phyloP scores from a whole-genome alignment of 2,888 invertebrate species.

The Adelognathus sp. region DNA sequence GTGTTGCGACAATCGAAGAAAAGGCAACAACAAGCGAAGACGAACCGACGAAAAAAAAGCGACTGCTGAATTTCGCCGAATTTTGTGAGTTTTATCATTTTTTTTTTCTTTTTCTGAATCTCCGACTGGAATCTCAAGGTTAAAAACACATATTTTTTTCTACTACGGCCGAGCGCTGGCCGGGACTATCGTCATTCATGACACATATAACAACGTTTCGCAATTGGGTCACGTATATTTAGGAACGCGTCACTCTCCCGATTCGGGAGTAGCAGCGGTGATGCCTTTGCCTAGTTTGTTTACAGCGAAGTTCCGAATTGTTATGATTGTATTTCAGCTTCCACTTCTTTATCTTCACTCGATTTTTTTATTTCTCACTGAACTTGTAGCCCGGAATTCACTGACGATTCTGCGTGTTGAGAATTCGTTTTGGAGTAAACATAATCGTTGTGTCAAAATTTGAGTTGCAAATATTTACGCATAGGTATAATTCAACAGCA shows the following conservation, averaged over 20 bases:
- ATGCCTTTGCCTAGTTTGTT: background rate
- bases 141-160: background rate
- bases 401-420: background rate
- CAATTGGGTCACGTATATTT: constrained; percentile 69
- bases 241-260: constrained; percentile 56
- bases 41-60: background rate
- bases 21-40: constrained; percentile 4
- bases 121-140: background rate
- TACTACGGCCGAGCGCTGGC: background rate
- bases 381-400: background rate
- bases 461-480: too few species aligned
- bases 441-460: too few species aligned
- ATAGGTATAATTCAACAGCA: too few species aligned
- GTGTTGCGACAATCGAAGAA: constrained; percentile 8
- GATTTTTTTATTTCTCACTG: background rate
- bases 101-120: background rate
- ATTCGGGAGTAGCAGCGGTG: background rate
- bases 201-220: constrained; percentile 59
- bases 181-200: constrained; percentile 14
- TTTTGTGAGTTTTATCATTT: background rate
- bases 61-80: background rate
- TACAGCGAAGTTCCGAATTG: background rate
- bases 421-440: background rate
- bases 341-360: background rate
- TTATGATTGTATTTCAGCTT: background rate